Conservation (phyloP, 2,797 vertebrate genomes). For the Amazona ochrocephala region DNA sequence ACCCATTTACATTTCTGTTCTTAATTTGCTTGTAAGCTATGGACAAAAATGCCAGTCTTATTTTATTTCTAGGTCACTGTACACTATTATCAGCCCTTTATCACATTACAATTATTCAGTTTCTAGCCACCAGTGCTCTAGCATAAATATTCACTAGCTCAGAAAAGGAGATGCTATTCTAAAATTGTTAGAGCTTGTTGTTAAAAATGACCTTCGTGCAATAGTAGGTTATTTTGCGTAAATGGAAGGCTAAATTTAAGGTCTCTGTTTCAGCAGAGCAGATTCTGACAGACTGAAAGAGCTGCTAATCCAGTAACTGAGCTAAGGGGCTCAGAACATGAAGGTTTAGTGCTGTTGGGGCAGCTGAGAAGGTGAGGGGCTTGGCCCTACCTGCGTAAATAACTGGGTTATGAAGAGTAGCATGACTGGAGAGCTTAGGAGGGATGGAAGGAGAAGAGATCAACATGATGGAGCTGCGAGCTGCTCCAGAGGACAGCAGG, state of each 20-base stretch:
- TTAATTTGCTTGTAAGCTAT: neutral
- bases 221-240: constrained; percentile 32
- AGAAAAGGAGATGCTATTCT: neutral
- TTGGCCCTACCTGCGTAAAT: neutral
- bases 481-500: neutral
- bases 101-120: neutral
- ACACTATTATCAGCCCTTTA: neutral
- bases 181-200: neutral
- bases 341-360: neutral
- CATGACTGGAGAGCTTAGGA: neutral
- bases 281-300: neutral
- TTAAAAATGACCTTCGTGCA: constrained; percentile 44
- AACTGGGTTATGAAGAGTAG: neutral
- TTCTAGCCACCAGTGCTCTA: neutral
- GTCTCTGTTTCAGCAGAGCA: neutral
- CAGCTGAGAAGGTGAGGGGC: neutral
- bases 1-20: neutral
- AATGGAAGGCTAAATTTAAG: constrained; percentile 43
- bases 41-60: neutral
- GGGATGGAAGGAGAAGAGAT: neutral
- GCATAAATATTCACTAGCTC: constrained; percentile 8
- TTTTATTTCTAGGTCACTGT: constrained; percentile 31
- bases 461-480: neutral
- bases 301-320: neutral
- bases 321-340: neutral